phyloP scores from a whole-genome alignment of 2,888 invertebrate species.

The Xylocampa areola region DNA sequence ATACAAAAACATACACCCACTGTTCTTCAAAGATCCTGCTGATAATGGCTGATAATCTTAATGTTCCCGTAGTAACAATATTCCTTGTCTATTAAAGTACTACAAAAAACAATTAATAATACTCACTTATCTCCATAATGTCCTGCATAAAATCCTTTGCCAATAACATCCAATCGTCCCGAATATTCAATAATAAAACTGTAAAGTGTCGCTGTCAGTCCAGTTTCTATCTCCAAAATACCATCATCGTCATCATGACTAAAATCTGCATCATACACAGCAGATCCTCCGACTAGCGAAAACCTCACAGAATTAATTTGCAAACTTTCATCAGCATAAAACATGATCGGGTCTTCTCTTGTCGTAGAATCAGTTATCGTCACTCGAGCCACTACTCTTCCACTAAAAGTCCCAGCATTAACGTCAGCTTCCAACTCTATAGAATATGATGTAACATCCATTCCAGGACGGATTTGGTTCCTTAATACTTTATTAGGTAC shows the following conservation, averaged over 20 bases:
- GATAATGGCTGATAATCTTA: no score
- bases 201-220: conserved; percentile 56
- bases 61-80: no score
- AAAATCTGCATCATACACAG: conserved; percentile 46
- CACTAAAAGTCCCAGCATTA: conserved; percentile 63
- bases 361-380: conserved; percentile 57
- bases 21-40: no score
- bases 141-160: conserved; percentile 68
- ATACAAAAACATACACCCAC: no score
- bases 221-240: conserved; percentile 66
- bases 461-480: conserved; percentile 71
- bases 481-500: conserved; percentile 20
- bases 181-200: conserved; percentile 68
- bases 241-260: conserved; percentile 63
- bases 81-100: no score
- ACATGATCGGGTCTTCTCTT: conserved; percentile 64
- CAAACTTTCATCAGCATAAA: conserved; percentile 66
- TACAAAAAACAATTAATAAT: no score
- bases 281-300: conserved; percentile 59
- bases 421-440: conserved; percentile 66
- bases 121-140: conserved; percentile 67
- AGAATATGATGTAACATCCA: conserved; percentile 63
- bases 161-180: conserved; percentile 60
- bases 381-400: conserved; percentile 63
- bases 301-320: conserved; percentile 62